phyloP scores from a whole-genome alignment of 2,113 vertebrate genomes.

The Pachycephala philippinensis region DNA sequence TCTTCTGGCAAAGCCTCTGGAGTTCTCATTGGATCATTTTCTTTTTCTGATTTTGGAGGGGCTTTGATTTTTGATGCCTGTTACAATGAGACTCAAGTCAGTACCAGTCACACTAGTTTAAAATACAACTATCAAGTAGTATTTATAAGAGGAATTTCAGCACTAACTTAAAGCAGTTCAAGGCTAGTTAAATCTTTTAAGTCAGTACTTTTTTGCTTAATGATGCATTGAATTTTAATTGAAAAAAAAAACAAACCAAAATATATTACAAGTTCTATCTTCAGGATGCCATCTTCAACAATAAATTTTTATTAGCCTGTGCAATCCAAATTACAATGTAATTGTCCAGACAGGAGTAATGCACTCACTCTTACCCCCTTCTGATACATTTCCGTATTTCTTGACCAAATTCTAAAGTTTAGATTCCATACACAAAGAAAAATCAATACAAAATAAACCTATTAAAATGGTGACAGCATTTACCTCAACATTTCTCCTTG shows the following conservation, averaged over 20 bases:
- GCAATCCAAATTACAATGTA: neutral
- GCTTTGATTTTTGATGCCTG: conserved; percentile 92
- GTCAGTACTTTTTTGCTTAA: neutral
- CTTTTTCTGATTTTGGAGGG: conserved; percentile 87
- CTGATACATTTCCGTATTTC: neutral
- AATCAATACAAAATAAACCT: neutral
- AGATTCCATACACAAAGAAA: neutral
- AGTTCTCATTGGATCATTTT: conserved; percentile 90
- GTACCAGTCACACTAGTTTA: neutral
- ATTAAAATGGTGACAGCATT: neutral
- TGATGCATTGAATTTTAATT: neutral
- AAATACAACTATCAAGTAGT: neutral
- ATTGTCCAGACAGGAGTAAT: neutral
- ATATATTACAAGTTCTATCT: neutral
- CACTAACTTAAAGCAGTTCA: neutral
- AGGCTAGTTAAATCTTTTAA: neutral
- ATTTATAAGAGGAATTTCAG: neutral
- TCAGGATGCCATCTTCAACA: neutral
- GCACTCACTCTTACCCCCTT: neutral
- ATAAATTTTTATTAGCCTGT: neutral
- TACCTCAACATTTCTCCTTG: conserved; percentile 93
- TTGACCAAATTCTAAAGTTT: neutral
- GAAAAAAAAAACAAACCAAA: neutral
- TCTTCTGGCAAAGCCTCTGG: conserved; percentile 85
- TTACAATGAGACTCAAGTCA: neutral